Percentiles rank a stretch among this genome's conserved stretches.
Evolutionary conservation across 2,797 vertebrate species (phyloP).

Genomic region (Liparis tanakae): DNA sequence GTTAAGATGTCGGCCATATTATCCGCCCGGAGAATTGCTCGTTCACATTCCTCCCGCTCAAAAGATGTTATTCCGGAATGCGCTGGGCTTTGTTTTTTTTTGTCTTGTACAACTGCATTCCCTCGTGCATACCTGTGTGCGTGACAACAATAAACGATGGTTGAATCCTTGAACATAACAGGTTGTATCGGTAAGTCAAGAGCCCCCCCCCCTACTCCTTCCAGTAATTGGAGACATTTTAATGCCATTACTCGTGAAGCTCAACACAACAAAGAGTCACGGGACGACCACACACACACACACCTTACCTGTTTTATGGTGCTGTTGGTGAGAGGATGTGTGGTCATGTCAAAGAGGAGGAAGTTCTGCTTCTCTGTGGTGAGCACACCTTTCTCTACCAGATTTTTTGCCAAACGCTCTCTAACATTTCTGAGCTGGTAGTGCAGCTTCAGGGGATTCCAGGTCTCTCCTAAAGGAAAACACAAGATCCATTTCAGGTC

Average conservation of each 20-base stretch:
- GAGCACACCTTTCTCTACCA: slow-evolving; percentile 97
- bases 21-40: too few species aligned
- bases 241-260: background rate
- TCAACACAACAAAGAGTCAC: too few species aligned
- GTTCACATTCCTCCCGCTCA: too few species aligned
- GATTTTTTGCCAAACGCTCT: slow-evolving; percentile 95
- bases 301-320: slow-evolving; percentile 87
- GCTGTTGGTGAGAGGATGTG: slow-evolving; percentile 95
- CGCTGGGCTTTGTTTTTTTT: too few species aligned
- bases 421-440: slow-evolving; percentile 95
- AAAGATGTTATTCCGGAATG: too few species aligned
- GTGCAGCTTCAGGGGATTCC: slow-evolving; percentile 97
- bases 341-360: slow-evolving; percentile 98
- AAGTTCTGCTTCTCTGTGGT: slow-evolving; percentile 99
- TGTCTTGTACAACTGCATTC: too few species aligned
- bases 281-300: background rate
- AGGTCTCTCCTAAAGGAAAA: slow-evolving; percentile 89
- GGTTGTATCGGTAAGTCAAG: background rate
- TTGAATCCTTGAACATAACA: background rate
- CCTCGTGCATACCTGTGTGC: too few species aligned
- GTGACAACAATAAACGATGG: too few species aligned
- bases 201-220: background rate
- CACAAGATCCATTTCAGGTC: background rate
- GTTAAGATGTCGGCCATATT: too few species aligned
- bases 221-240: background rate